These are phyloP conservation scores for Polia nebulosa DNA, from an alignment of 2,888 invertebrate genomes.

Conservation along the genomic window DNA sequence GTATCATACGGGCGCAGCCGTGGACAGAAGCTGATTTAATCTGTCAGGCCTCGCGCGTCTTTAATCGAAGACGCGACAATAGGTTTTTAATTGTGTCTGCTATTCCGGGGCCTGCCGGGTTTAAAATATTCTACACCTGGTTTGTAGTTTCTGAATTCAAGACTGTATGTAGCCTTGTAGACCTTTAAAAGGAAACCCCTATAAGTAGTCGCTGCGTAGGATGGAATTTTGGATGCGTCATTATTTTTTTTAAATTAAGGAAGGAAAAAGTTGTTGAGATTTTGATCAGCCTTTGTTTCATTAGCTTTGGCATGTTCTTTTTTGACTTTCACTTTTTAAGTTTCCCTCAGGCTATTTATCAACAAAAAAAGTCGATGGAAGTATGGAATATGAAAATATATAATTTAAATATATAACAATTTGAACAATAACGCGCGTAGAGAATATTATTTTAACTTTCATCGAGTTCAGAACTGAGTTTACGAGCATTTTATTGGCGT, in stretches of 20 bases:
- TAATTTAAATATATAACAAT: constrained; percentile 19
- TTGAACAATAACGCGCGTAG: constrained; percentile 13
- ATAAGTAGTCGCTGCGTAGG: background rate
- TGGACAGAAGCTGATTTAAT: too few relatives aligned
- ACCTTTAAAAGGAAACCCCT: constrained; percentile 5
- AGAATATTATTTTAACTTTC: constrained; percentile 22
- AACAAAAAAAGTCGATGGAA: background rate
- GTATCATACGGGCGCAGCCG: too few relatives aligned
- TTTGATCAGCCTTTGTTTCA: background rate
- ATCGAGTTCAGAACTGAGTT: constrained; percentile 28
- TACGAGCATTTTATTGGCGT: constrained; percentile 50
- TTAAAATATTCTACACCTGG: constrained; percentile 7
- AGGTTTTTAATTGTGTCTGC: too few relatives aligned
- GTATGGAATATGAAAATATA: background rate
- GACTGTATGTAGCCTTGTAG: constrained; percentile 6
- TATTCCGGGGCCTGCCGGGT: too few relatives aligned
- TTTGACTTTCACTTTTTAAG: background rate
- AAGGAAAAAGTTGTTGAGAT: background rate
- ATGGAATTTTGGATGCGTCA: background rate
- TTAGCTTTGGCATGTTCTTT: background rate
- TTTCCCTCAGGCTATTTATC: background rate
- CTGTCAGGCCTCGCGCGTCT: too few relatives aligned
- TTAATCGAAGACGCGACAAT: too few relatives aligned
- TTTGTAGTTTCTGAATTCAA: background rate
- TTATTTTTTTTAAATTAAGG: background rate